Conservation (phyloP, 2,888 invertebrate genomes). For the Eustalomyia histrio region DNA sequence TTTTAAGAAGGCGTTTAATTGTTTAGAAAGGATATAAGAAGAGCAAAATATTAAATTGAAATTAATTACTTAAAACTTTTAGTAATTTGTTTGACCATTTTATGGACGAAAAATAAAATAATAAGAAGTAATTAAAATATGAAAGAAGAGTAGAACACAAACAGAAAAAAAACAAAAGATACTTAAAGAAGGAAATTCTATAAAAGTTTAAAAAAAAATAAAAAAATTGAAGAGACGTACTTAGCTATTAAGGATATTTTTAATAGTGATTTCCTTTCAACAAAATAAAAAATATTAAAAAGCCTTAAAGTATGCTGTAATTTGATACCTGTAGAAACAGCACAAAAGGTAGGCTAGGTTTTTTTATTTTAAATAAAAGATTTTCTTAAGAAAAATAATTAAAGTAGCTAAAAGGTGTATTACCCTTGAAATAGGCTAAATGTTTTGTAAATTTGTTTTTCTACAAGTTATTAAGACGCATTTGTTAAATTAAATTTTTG, state of each 20-base stretch:
- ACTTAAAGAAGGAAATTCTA: neutral
- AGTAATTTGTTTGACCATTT: conserved; percentile 35
- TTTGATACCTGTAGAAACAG: neutral
- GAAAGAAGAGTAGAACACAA: neutral
- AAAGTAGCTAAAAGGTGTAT: no score
- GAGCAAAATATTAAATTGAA: conserved; percentile 30
- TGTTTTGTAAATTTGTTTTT: no score
- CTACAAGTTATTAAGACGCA: no score
- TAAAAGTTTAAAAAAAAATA: neutral
- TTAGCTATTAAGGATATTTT: neutral
- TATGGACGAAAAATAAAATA: conserved; percentile 5
- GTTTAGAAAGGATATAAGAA: conserved; percentile 6
- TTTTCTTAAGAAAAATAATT: no score
- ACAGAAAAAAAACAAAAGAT: neutral
- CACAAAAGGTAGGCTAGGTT: neutral
- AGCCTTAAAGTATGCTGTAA: neutral
- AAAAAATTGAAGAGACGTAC: neutral
- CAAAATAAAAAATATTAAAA: neutral
- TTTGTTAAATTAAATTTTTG: no score
- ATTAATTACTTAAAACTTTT: conserved; percentile 41
- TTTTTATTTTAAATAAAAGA: neutral
- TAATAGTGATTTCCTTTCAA: neutral
- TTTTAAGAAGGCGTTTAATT: conserved; percentile 16
- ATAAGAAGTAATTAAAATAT: conserved; percentile 6
- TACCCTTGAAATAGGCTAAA: no score